Conservation (phyloP, 1,140 invertebrate genomes). For the Dendroctonus ponderosae region DNA sequence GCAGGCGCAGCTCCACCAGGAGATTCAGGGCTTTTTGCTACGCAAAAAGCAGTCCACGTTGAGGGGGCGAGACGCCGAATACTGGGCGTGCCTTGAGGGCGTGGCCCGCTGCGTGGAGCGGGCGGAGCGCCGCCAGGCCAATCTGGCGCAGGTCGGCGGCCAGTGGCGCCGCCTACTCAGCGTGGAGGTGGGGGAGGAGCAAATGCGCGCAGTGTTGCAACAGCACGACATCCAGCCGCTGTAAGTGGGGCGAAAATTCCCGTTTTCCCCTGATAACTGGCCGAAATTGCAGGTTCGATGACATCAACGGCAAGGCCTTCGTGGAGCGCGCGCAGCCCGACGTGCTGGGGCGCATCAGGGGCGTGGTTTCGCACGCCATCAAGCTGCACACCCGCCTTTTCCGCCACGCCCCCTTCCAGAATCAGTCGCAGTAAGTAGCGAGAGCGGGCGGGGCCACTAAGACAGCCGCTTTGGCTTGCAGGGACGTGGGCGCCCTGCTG, state of each 20-base stretch:
- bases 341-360: slow-evolving; percentile 22
- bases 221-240: slow-evolving; percentile 27
- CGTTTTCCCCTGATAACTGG: neutral
- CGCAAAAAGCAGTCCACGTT: too few species aligned
- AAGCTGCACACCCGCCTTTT: slow-evolving; percentile 31
- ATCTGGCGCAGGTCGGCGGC: slow-evolving; percentile 22
- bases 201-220: slow-evolving; percentile 23
- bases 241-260: slow-evolving; percentile 10
- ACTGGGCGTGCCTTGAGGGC: too few species aligned
- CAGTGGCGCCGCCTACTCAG: slow-evolving; percentile 22
- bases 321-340: slow-evolving; percentile 2
- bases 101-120: too few species aligned
- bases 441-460: too few species aligned
- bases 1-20: too few species aligned
- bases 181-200: slow-evolving; percentile 11
- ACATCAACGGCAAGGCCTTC: slow-evolving; percentile 19
- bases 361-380: slow-evolving; percentile 32
- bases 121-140: slow-evolving; percentile 21
- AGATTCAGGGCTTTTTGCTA: too few species aligned
- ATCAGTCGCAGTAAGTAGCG: too few species aligned
- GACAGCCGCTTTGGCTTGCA: too few species aligned
- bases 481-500: too few species aligned
- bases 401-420: too few species aligned
- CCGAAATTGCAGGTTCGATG: slow-evolving; percentile 9
- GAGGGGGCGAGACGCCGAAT: too few species aligned